These are phyloP conservation scores for Zeugodacus cucurbitae DNA, from an alignment of 1,140 invertebrate genomes.

Conservation along the genomic window DNA sequence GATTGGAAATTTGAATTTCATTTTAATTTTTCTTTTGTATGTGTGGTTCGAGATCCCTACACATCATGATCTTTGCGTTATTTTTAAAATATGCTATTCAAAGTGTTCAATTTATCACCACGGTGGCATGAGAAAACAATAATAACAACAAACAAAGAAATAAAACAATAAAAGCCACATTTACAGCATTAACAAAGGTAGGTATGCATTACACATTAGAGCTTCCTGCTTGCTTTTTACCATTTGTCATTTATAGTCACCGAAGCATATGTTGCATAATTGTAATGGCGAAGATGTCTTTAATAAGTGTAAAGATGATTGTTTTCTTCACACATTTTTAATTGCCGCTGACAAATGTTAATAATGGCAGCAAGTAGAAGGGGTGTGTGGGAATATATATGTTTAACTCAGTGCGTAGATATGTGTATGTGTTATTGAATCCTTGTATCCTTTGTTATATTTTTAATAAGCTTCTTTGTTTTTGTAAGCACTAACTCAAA, in stretches of 20 bases:
- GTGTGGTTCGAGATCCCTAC: neutral
- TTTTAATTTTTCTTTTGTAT: neutral
- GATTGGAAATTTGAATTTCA: neutral
- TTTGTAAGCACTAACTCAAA: neutral
- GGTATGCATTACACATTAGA: neutral
- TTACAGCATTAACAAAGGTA: neutral
- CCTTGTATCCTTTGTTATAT: neutral
- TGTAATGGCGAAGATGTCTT: conserved; percentile 9
- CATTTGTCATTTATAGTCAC: neutral
- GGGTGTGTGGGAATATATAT: too few relatives aligned
- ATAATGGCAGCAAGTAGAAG: neutral
- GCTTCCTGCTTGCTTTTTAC: neutral
- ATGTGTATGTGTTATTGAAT: neutral
- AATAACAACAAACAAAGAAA: neutral
- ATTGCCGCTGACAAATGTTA: conserved; percentile 29
- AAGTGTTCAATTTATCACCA: neutral
- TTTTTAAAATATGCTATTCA: neutral
- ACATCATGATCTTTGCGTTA: neutral
- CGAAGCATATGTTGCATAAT: neutral
- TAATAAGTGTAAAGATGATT: conserved; percentile 19
- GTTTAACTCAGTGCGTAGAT: neutral
- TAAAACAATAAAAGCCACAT: neutral
- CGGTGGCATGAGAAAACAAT: neutral
- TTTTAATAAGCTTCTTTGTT: conserved; percentile 6
- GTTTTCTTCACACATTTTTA: conserved; percentile 17